Conservation (phyloP, 2,888 invertebrate species). For the Oligia fasciuncula region DNA sequence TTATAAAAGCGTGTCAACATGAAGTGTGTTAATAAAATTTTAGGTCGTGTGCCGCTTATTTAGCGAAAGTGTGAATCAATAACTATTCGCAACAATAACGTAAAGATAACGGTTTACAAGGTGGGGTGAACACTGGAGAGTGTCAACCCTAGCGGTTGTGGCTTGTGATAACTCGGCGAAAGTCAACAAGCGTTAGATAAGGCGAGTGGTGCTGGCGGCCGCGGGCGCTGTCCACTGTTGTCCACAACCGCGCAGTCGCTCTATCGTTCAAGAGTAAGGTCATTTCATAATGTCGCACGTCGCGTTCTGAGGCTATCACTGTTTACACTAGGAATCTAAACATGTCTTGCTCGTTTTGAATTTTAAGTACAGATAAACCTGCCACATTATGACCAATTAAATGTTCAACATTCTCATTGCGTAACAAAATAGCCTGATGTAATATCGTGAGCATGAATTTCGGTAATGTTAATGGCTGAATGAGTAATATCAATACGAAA, state of each 20-base stretch:
- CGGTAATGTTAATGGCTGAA: constrained; percentile 2
- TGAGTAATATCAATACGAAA: background rate
- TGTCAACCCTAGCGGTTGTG: constrained; percentile 56
- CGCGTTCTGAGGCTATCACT: constrained; percentile 62
- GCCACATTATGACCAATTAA: constrained; percentile 8
- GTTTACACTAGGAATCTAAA: constrained; percentile 37
- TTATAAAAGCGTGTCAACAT: constrained; percentile 43
- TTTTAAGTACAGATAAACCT: constrained; percentile 21
- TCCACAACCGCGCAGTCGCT: constrained; percentile 69
- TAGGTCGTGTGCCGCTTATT: constrained; percentile 42
- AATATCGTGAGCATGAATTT: background rate
- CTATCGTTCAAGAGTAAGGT: constrained; percentile 90
- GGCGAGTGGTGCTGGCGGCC: constrained; percentile 49
- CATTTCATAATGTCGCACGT: constrained; percentile 73
- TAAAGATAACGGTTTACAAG: constrained; percentile 9
- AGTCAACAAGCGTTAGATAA: constrained; percentile 83
- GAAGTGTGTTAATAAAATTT: constrained; percentile 33
- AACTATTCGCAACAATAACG: constrained; percentile 28
- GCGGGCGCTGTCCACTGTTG: constrained; percentile 78
- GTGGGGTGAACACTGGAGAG: constrained; percentile 16
- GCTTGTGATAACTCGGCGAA: constrained; percentile 72
- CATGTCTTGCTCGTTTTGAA: constrained; percentile 17
- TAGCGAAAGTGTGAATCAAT: constrained; percentile 38
- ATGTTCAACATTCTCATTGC: constrained; percentile 10
- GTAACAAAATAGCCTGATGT: constrained; percentile 5